Evolutionary conservation across 2,113 vertebrate genomes (phyloP), one percentile per base, ranked within the genome.

Genomic region (Ornithorhynchus anatinus): DNA sequence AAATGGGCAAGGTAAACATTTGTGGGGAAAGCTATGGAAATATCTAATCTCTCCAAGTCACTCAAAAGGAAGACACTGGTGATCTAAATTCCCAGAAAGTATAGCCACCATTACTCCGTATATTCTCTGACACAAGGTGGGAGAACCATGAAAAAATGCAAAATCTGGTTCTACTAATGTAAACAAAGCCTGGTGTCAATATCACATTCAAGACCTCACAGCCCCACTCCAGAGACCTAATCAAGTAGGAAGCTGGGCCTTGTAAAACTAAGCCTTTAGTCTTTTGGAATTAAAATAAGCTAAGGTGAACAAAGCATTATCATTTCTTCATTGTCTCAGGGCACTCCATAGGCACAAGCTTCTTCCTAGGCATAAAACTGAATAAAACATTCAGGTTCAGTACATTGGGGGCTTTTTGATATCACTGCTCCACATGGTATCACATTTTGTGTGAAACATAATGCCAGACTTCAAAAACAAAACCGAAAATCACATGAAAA

Each of bases 231-330:
- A 13, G 39, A 37, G 36, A 48, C 17, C 81, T 43, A 79, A 33
- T 37, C 63, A 63, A 79, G 80, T 16, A 56, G 7, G 25, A 73
- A 79, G 29, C 3, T 0, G 53, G 42, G 52, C 54, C 54, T 59
- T 78, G 22, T 27, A 77, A 78, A 85, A 59, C 3, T 29, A n/a
- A 85, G 36, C 19, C 72, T 53, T 82, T 66, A 69, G 67, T 75
- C 11, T 52, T 47, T 64, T 59, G 58, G 45, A 77, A 76, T 69
- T 20, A 72, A 59, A 87, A 63, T 3, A 58, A 51, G 27, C 16
- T 77, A 45, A 61, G 32, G 1, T 19, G 8, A 85, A 59, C 17
- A 77, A 71, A 62, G 1, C 0, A 3, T 20, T 50, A 4, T 0
- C 14, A 50, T 27, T 64, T 48, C 22, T 76, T 56, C 25, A 72